Evolutionary conservation across 2,113 vertebrate species (phyloP).

Genomic region (Poicephalus gulielmi): DNA sequence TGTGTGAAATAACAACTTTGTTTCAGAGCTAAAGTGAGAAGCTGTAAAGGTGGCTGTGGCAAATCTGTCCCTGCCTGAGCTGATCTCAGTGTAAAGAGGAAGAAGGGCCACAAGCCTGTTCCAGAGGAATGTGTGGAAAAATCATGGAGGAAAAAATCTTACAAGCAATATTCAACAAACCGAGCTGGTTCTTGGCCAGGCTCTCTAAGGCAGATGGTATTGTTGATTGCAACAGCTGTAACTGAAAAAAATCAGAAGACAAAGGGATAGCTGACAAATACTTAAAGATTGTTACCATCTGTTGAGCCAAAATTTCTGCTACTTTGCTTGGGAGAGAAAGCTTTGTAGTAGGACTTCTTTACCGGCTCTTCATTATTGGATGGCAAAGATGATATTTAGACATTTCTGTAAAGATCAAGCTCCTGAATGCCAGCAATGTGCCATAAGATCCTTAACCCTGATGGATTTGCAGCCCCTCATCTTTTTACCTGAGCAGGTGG

Average conservation of each 20-base stretch:
- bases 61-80: neutral
- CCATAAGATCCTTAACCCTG: neutral
- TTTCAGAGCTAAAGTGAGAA: neutral
- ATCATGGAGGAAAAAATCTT: neutral
- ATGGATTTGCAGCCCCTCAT: neutral
- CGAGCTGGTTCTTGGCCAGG: neutral
- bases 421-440: neutral
- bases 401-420: neutral
- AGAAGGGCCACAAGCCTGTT: neutral
- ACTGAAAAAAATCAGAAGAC: conserved; percentile 41
- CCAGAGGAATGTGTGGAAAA: neutral
- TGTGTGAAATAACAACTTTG: neutral
- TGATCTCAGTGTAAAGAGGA: neutral
- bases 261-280: conserved; percentile 39
- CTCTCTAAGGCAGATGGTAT: conserved; percentile 41
- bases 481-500: neutral
- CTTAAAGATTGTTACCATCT: conserved; percentile 44
- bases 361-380: neutral
- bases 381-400: neutral
- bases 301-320: neutral
- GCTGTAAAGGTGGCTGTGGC: neutral
- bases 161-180: neutral
- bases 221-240: conserved; percentile 56
- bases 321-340: neutral
- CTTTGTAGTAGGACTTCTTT: neutral